Evolutionary conservation across 1,140 invertebrate genomes (phyloP), one percentile per base, ranked within the genome.

Genomic region (Trissolcus basalis): DNA sequence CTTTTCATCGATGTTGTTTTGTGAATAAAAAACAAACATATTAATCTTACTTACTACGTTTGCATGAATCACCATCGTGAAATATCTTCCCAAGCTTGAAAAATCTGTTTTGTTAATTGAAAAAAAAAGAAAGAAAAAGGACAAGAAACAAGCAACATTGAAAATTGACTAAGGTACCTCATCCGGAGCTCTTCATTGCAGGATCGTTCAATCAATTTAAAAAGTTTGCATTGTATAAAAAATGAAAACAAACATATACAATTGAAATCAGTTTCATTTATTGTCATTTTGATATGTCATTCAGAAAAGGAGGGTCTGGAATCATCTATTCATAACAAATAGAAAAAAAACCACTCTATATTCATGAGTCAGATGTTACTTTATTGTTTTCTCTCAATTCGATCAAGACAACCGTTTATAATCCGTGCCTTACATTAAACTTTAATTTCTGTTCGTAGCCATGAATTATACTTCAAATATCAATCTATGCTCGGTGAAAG

Each of bases 371-470:
- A 61, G 79, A 79, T 81, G 78, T 82, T 80, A 82, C 79, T 84
- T 84, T 83, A 83, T 84, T 84, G 76, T 83, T 82, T 82, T 79
- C 6, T 27, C 78, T 82, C 55, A 80, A 56, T 74, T 74, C 58
- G 65, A 80, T 63, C 81, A 80, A 80, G 71, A 78, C 71, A 78
- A 74, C 67, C 39, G 65, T 61, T 70, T 60, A 81, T 69, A 68
- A 78, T 63, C 59, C 74, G 70, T 64, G 78, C 59, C 53, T 76
- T 81, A 82, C 71, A 82, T 73, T 69, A 76, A 78, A 58, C 68
- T 73, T 69, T 49, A 64, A 39, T 39, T 15, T 59, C 47, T 32
- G 69, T 64, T 73, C 76, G 69, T 69, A 78, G 69, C 54, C 45
- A 76, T 27, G 60, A n/a, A 55, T 53, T 69, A 77, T 70, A 77